Base-by-base conservation (phyloP, 2,113 vertebrate genomes). In the Pachypanchax playfairii region DNA sequence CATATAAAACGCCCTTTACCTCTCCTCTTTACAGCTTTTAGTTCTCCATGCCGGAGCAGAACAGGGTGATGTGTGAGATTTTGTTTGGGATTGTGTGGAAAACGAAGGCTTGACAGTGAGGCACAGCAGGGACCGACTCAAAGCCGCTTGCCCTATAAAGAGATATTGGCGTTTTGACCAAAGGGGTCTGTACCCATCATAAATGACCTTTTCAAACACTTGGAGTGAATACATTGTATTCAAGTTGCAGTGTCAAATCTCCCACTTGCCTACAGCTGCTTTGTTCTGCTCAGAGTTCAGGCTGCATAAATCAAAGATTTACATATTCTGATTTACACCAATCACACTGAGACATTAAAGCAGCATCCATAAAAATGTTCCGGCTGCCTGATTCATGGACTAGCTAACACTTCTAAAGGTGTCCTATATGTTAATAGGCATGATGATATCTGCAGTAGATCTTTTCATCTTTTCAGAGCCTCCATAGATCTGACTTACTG, bases 161-260 rank as follows among this genome's bases (percentile, higher is more conserved):
- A 73, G 68, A 65, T 89, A 90, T 91, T 61, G 87, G 85, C 84
- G 59, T 83, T 87, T 86, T 43, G 74, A 85, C 80, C 77, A 42
- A 83, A 84, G 87, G 67, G 64, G 80, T 81, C 77, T 49, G 9
- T 71, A 82, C 73, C 86, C 75, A 80, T 82, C 78, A 79, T 82
- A 78, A 87, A 87, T 90, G 89, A 92, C 91, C 91, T 92, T 92
- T 91, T 79, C 83, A 86, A 68, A 75, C 65, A 73, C 74, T 39
- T 70, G 62, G 78, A 74, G 81, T 83, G 88, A 84, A 90, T 86
- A 68, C 59, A 73, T 76, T 67, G 60, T 65, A 80, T 82, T 65
- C 75, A 88, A 66, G 71, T 75, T 60, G 39, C 50, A 49, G 55
- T 62, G 84, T 89, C 71, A 75, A 87, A 81, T 75, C 74, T 62